Percentiles rank a stretch among this genome's conserved stretches.
phyloP scores from a whole-genome alignment of 2,888 invertebrate species.

The Andricus curvator region DNA sequence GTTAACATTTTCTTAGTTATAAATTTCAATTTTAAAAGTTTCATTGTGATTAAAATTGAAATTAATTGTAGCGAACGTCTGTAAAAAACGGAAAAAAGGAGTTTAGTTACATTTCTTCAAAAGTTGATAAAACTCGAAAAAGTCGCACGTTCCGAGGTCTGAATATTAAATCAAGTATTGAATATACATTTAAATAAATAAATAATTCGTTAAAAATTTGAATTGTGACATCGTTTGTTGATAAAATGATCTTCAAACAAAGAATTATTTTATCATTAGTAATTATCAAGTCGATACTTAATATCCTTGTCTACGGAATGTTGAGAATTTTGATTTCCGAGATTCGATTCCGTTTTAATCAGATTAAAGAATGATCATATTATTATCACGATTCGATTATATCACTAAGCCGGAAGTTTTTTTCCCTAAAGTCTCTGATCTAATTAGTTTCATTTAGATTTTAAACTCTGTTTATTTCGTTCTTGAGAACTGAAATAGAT shows the following conservation, averaged over 20 bases:
- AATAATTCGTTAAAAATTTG: too few relatives aligned
- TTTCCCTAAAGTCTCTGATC: background rate
- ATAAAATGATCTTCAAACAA: background rate
- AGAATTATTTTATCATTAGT: too few relatives aligned
- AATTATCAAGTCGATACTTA: too few relatives aligned
- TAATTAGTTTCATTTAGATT: conserved; percentile 9
- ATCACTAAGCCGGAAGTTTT: conserved; percentile 10
- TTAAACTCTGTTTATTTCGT: background rate
- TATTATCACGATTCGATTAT: background rate
- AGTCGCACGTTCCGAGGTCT: too few relatives aligned
- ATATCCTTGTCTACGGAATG: background rate
- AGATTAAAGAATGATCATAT: background rate
- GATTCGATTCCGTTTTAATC: background rate
- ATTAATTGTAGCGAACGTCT: too few relatives aligned
- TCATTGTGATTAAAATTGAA: too few relatives aligned
- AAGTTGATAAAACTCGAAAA: too few relatives aligned
- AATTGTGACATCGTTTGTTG: background rate
- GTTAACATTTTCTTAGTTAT: too few relatives aligned
- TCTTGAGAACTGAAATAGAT: too few relatives aligned
- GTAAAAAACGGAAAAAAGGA: too few relatives aligned
- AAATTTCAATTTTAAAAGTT: too few relatives aligned
- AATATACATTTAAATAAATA: background rate
- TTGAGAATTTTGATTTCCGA: background rate
- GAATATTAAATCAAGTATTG: background rate
- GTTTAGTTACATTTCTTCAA: too few relatives aligned